Evolutionary conservation across 53 echinoderm and acorn worm genomes (phyloP).

Genomic region (Actinopyga echinites): DNA sequence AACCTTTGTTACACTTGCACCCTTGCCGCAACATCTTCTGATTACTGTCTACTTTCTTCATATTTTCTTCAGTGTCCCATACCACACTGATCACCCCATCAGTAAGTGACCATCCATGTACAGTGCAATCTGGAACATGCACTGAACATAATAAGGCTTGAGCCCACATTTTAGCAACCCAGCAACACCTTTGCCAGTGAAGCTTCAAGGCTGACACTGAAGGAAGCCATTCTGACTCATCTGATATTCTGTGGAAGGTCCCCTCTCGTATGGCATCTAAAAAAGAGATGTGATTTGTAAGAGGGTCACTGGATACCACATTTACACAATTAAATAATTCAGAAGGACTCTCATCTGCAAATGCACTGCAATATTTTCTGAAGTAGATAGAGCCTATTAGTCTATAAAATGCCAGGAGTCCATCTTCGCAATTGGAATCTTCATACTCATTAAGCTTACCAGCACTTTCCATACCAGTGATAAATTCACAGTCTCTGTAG

Average conservation of each 20-base stretch:
- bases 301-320: background rate
- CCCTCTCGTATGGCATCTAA: slow-evolving; percentile 11
- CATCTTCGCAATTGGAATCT: background rate
- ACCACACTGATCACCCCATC: slow-evolving; percentile 10
- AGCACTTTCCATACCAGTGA: background rate
- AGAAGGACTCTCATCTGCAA: background rate
- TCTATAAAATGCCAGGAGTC: slow-evolving; percentile 3
- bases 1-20: slow-evolving; percentile 35
- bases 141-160: background rate
- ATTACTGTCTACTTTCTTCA: slow-evolving; percentile 38
- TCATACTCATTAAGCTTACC: background rate
- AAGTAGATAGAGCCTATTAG: slow-evolving; percentile 28
- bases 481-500: slow-evolving; percentile 34
- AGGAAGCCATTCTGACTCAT: slow-evolving; percentile 54
- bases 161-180: slow-evolving; percentile 58
- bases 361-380: slow-evolving; percentile 22
- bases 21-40: slow-evolving; percentile 33
- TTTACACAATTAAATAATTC: background rate
- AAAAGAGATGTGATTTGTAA: slow-evolving; percentile 1
- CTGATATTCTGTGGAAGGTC: slow-evolving; percentile 2
- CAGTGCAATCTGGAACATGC: background rate
- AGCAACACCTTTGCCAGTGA: slow-evolving; percentile 66
- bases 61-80: slow-evolving; percentile 66
- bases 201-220: slow-evolving; percentile 44
- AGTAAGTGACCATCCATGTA: slow-evolving; percentile 35